A percentile compares a stretch with the other conserved stretches of the same genome.
Conservation (phyloP, 2,797 vertebrate species). For the Helarctos malayanus region DNA sequence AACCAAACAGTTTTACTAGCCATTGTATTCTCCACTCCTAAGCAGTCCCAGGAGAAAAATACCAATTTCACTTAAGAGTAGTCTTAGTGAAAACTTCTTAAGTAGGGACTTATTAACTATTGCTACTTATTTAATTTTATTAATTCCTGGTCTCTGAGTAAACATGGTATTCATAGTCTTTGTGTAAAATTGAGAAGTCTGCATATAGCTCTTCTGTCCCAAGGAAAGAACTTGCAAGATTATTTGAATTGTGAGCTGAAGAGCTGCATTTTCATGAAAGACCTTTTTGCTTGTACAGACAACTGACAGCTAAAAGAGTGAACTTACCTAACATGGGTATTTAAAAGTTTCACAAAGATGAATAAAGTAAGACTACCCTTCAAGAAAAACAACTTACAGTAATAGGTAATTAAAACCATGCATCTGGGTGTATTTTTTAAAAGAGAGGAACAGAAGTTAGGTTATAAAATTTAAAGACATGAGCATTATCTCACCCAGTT, state of each 20-base stretch:
- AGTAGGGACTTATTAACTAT: background rate
- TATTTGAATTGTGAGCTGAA: background rate
- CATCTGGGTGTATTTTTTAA: background rate
- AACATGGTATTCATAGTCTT: background rate
- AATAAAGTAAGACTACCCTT: background rate
- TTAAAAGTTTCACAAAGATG: background rate
- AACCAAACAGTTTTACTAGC: background rate
- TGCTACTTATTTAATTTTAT: background rate
- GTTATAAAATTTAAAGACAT: background rate
- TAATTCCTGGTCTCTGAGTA: background rate
- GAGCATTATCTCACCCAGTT: background rate
- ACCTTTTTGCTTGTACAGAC: background rate
- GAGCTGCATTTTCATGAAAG: background rate
- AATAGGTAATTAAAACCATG: background rate
- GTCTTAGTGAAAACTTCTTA: background rate
- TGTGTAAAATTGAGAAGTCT: background rate
- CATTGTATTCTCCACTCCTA: background rate
- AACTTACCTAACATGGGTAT: background rate
- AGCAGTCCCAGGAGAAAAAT: background rate
- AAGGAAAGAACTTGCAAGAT: background rate
- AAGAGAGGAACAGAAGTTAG: background rate
- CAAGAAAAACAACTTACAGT: background rate
- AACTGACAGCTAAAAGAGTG: background rate
- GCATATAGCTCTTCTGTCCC: background rate
- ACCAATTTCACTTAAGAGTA: background rate